These are phyloP conservation scores for Acleris sparsana DNA, from an alignment of 2,888 invertebrate species.

Conservation along the genomic window DNA sequence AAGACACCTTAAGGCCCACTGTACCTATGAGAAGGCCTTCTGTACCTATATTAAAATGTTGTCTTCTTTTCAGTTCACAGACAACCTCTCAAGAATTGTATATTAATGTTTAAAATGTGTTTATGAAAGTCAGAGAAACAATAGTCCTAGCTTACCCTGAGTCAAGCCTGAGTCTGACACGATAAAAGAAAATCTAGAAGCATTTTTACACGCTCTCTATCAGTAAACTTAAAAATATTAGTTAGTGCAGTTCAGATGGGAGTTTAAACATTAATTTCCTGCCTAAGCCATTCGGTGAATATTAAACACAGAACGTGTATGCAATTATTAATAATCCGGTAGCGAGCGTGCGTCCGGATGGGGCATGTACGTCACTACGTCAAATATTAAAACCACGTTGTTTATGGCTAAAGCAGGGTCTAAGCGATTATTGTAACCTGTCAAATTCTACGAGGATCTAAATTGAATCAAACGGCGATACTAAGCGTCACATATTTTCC, in stretches of 20 bases:
- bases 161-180: too few species aligned
- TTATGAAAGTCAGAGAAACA: too few species aligned
- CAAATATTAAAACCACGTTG: background rate
- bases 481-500: too few species aligned
- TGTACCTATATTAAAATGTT: too few species aligned
- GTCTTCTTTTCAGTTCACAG: too few species aligned
- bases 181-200: conserved; percentile 8
- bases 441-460: too few species aligned
- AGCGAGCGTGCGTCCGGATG: conserved; percentile 9
- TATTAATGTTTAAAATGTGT: too few species aligned
- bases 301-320: conserved; percentile 21
- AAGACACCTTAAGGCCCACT: too few species aligned
- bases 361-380: conserved; percentile 10
- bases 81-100: too few species aligned
- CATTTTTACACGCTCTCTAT: conserved; percentile 15
- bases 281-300: conserved; percentile 18
- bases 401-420: background rate
- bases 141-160: background rate
- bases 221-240: conserved; percentile 9
- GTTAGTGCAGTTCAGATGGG: conserved; percentile 8
- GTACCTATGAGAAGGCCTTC: too few species aligned
- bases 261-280: conserved; percentile 29
- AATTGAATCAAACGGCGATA: too few species aligned
- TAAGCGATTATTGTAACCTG: too few species aligned
- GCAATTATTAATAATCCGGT: conserved; percentile 24